Percentiles rank a stretch among this genome's conserved stretches.
Conservation (phyloP, 2,113 vertebrate species). For the Parus major region DNA sequence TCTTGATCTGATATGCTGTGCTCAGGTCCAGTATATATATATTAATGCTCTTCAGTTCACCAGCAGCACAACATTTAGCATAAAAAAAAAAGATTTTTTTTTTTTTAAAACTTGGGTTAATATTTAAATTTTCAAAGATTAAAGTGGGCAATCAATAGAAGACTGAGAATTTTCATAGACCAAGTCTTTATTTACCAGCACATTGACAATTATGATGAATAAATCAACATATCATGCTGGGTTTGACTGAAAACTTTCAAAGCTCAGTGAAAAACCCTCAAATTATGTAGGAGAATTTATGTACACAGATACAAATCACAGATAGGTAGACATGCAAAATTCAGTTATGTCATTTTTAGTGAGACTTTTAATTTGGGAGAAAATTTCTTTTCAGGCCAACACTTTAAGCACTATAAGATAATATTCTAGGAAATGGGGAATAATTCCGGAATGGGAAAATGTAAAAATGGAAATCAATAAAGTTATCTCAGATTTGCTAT, state of each 20-base stretch:
- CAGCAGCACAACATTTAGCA: neutral
- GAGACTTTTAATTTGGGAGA: neutral
- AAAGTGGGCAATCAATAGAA: neutral
- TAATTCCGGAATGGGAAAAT: neutral
- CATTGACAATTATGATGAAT: neutral
- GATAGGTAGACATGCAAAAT: neutral
- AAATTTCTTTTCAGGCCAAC: neutral
- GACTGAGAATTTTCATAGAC: neutral
- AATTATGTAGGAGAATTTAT: neutral
- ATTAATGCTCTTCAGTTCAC: neutral
- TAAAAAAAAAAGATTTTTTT: neutral
- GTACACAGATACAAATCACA: neutral
- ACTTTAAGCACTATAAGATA: neutral
- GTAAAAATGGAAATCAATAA: neutral
- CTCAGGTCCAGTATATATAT: neutral
- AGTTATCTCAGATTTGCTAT: neutral
- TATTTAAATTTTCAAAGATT: neutral
- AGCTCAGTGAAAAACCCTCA: neutral
- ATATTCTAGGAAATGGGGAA: neutral
- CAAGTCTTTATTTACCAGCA: neutral
- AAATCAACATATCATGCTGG: neutral
- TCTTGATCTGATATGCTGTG: neutral
- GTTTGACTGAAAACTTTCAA: neutral
- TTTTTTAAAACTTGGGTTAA: neutral
- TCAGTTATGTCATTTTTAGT: neutral